Evolutionary conservation across 37 sponge, comb jelly and placozoan species (phyloP).

Genomic region (Corticium candelabrum): DNA sequence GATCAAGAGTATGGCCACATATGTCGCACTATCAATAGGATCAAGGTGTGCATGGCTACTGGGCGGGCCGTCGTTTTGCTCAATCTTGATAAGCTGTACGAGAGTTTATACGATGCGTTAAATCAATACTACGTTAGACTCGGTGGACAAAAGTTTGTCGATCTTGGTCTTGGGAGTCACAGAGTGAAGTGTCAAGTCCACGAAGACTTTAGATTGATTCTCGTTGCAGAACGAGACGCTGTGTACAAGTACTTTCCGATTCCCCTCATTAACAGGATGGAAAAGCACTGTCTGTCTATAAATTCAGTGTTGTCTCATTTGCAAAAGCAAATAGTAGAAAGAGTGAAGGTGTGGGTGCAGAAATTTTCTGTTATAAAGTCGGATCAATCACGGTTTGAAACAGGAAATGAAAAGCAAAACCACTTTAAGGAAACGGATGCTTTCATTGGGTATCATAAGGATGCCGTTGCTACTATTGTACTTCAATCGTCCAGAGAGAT

Average conservation of each 20-base stretch:
- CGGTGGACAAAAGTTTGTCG: slow-evolving; percentile 34
- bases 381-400: neutral
- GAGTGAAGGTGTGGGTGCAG: slow-evolving; percentile 12
- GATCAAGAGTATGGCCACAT: slow-evolving; percentile 11
- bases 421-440: slow-evolving; percentile 41
- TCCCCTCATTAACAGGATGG: slow-evolving; percentile 49
- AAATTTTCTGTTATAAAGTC: neutral
- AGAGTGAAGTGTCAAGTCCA: slow-evolving; percentile 42
- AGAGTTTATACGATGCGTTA: slow-evolving; percentile 89
- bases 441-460: slow-evolving; percentile 66
- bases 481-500: slow-evolving; percentile 39
- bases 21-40: slow-evolving; percentile 83
- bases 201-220: slow-evolving; percentile 28
- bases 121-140: slow-evolving; percentile 59
- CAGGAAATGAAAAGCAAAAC: neutral
- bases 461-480: slow-evolving; percentile 63
- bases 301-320: slow-evolving; percentile 19
- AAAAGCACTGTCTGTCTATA: slow-evolving; percentile 44
- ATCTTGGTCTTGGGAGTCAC: slow-evolving; percentile 34
- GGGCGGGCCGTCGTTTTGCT: slow-evolving; percentile 76
- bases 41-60: slow-evolving; percentile 91
- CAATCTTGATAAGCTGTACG: slow-evolving; percentile 88
- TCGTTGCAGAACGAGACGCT: slow-evolving; percentile 28
- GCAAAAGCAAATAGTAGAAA: slow-evolving; percentile 5
- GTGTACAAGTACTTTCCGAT: slow-evolving; percentile 50